Conservation (phyloP, 2,113 vertebrate genomes). For the Psettodes erumei region DNA sequence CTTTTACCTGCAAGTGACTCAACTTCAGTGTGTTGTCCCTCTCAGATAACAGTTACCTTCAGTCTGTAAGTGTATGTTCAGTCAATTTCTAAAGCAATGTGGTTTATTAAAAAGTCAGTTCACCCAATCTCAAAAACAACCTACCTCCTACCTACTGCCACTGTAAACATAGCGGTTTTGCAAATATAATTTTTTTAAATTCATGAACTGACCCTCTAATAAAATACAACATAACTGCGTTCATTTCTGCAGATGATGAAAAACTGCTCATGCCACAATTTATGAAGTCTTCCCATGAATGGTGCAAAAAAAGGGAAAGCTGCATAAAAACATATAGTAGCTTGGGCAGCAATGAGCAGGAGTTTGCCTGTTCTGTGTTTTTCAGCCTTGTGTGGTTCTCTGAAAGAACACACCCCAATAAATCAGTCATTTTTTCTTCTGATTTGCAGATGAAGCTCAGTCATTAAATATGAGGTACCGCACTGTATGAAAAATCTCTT, state of each 20-base stretch:
- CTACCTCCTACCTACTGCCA: neutral
- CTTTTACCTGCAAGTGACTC: neutral
- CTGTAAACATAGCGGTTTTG: neutral
- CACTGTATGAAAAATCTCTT: slow-evolving; percentile 8
- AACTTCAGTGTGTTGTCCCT: neutral
- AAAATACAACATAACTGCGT: neutral
- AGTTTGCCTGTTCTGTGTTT: too few species aligned
- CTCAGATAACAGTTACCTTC: neutral
- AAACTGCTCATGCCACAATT: neutral
- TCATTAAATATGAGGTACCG: slow-evolving; percentile 11
- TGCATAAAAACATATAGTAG: slow-evolving; percentile 13
- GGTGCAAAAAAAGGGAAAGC: slow-evolving; percentile 22
- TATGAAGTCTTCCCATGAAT: neutral
- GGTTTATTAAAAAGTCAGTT: neutral
- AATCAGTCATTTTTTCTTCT: neutral
- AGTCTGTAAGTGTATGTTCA: neutral
- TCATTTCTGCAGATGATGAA: slow-evolving; percentile 2
- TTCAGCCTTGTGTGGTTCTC: neutral
- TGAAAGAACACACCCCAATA: neutral
- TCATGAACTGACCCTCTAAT: neutral
- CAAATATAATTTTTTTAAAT: neutral
- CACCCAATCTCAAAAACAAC: neutral
- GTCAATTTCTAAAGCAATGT: neutral
- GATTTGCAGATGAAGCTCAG: slow-evolving; percentile 26
- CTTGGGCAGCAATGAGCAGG: slow-evolving; percentile 1